Conservation (phyloP, 2,888 invertebrate genomes). For the Tenodera sinensis region DNA sequence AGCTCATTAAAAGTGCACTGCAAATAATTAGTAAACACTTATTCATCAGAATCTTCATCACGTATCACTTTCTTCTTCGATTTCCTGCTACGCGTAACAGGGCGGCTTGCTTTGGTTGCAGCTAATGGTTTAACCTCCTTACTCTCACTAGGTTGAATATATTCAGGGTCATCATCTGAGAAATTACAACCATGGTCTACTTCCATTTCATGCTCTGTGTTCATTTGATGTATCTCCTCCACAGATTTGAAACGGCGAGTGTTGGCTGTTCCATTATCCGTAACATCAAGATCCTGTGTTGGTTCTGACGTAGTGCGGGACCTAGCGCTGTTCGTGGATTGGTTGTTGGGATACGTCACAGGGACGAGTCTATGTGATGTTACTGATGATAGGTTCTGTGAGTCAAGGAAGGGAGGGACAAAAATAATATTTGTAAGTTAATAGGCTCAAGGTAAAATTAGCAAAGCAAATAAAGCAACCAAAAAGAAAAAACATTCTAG, state of each 20-base stretch:
- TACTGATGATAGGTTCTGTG: constrained; percentile 2
- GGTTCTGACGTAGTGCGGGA: constrained; percentile 16
- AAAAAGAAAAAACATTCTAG: neutral
- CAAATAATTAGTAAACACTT: neutral
- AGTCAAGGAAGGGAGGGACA: neutral
- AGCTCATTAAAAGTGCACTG: neutral
- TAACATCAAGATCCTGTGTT: neutral
- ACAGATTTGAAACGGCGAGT: constrained; percentile 8
- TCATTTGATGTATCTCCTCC: neutral
- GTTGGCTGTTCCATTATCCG: neutral
- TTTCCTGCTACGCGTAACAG: neutral
- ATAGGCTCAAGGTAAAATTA: neutral
- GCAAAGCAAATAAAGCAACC: constrained; percentile 5
- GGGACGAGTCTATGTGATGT: constrained; percentile 6
- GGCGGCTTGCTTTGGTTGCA: neutral
- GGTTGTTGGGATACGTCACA: neutral
- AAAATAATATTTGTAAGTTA: constrained; percentile 19
- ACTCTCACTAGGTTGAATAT: neutral
- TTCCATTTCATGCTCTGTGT: neutral
- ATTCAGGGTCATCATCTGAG: constrained; percentile 1
- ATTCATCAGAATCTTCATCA: neutral
- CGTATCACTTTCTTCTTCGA: neutral
- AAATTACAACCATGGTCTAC: neutral
- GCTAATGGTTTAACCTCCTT: neutral
- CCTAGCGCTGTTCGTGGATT: neutral